phyloP scores from a whole-genome alignment of 2,113 vertebrate genomes.

The Dryoscopus gambensis region DNA sequence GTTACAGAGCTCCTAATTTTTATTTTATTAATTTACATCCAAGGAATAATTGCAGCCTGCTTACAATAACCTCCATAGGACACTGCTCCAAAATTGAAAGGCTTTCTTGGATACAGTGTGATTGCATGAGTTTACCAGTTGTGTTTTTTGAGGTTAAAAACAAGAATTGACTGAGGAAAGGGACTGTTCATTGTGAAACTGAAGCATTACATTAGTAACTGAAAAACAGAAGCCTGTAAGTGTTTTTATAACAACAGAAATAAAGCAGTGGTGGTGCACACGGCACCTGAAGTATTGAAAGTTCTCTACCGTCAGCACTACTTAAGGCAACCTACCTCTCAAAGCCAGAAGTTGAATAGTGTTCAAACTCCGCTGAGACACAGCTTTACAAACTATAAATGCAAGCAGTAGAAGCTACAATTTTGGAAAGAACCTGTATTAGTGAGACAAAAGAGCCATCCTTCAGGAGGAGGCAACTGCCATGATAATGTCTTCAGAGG shows the following conservation, averaged over 20 bases:
- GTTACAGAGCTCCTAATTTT: not conserved
- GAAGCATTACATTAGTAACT: not conserved
- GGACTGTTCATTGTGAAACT: not conserved
- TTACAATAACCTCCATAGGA: not conserved
- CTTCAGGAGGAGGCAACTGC: not conserved
- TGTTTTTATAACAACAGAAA: not conserved
- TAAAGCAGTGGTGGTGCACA: not conserved
- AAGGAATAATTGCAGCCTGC: not conserved
- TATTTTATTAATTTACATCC: not conserved
- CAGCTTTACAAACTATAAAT: not conserved
- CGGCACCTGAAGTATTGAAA: not conserved
- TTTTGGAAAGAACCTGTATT: not conserved
- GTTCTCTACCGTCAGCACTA: not conserved
- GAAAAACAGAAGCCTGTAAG: not conserved
- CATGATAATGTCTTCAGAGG: not conserved
- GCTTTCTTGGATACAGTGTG: not conserved
- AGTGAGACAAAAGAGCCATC: not conserved
- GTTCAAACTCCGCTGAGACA: not conserved
- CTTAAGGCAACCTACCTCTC: not conserved
- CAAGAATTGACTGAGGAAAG: not conserved
- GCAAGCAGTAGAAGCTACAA: not conserved
- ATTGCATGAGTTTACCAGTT: accelerated
- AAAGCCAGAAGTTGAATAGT: not conserved
- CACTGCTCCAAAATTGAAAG: not conserved
- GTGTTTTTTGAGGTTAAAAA: not conserved